Evolutionary conservation across 2,797 vertebrate genomes (phyloP).

Genomic region (Sebastes minor): DNA sequence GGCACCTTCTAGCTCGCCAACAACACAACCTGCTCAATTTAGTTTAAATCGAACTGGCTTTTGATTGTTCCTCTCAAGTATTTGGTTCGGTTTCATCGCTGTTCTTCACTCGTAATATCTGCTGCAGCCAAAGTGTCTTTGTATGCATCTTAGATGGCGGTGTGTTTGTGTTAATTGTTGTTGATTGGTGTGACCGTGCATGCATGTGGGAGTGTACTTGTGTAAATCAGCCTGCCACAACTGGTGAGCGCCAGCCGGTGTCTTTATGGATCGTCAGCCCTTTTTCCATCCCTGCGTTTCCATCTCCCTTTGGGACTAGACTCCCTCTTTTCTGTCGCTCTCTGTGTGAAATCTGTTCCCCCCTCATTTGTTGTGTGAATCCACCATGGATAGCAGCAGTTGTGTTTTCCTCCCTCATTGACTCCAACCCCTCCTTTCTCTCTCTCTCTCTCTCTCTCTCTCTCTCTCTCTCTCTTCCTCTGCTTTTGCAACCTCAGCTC

Average conservation of each 20-base stretch:
- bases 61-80: conserved; percentile 55
- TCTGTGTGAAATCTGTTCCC: conserved; percentile 63
- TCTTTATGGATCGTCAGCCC: conserved; percentile 62
- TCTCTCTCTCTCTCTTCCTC: conserved; percentile 30
- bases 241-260: conserved; percentile 49
- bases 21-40: conserved; percentile 11
- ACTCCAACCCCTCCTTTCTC: conserved; percentile 35
- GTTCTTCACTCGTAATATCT: conserved; percentile 4
- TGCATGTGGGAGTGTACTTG: conserved; percentile 37
- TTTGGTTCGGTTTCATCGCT: conserved; percentile 55
- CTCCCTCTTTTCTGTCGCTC: conserved; percentile 18
- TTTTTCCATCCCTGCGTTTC: conserved; percentile 39
- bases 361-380: conserved; percentile 71
- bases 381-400: conserved; percentile 72
- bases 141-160: conserved; percentile 11
- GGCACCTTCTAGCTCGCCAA: conserved; percentile 13
- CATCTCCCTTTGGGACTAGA: conserved; percentile 38
- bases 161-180: conserved; percentile 37
- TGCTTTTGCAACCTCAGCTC: conserved; percentile 70
- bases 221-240: conserved; percentile 43
- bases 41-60: conserved; percentile 8
- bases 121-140: conserved; percentile 37
- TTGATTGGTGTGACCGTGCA: conserved; percentile 32
- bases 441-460: conserved; percentile 30
- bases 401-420: conserved; percentile 67